Evolutionary conservation across 2,113 vertebrate species (phyloP).

Genomic region (Mobula birostris): DNA sequence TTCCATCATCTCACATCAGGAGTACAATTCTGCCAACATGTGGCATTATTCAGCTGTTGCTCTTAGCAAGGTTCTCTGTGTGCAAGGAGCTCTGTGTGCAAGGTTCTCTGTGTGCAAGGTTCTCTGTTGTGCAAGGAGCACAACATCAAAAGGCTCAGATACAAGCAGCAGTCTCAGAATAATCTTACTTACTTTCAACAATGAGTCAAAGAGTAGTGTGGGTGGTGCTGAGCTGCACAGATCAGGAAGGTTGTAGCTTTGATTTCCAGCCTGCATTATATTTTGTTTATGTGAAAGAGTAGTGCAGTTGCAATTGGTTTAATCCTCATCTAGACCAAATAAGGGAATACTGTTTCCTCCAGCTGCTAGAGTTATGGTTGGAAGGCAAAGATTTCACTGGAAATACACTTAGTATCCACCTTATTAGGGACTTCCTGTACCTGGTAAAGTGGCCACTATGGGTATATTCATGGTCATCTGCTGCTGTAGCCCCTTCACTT

Average conservation of each 20-base stretch:
- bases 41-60: neutral
- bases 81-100: no score
- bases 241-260: neutral
- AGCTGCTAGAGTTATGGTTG: neutral
- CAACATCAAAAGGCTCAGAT: neutral
- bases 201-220: slow-evolving; percentile 1
- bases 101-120: neutral
- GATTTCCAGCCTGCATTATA: neutral
- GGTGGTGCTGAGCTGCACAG: neutral
- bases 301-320: neutral
- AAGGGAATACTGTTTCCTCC: neutral
- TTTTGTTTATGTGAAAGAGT: neutral
- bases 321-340: neutral
- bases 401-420: no score
- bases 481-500: no score
- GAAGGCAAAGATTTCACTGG: neutral
- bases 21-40: neutral
- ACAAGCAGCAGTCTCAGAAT: neutral
- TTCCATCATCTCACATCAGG: no score
- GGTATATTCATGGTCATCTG: no score
- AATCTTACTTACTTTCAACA: neutral
- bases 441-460: no score
- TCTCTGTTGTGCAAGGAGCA: neutral
- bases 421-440: no score
- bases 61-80: neutral